Evolutionary conservation across 92 coral and sea anemone species (phyloP).

Genomic region (Umimayanthus chanpuru): DNA sequence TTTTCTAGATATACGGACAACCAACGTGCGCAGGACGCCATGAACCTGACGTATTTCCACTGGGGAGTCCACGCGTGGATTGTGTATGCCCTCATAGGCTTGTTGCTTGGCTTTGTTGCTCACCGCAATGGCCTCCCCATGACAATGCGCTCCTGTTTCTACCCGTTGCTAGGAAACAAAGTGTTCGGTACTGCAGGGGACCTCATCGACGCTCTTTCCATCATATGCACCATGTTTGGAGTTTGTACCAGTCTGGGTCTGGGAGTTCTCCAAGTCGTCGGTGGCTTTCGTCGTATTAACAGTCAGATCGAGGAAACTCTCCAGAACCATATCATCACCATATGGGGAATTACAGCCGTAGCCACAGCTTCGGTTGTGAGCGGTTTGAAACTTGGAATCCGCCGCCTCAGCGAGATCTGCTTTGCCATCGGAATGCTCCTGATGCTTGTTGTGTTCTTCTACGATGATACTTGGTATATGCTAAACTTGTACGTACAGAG

Average conservation of each 20-base stretch:
- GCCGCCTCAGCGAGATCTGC: conserved; percentile 89
- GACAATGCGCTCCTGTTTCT: conserved; percentile 93
- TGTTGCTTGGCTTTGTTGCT: conserved; percentile 79
- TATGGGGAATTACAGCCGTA: conserved; percentile 84
- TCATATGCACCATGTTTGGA: conserved; percentile 89
- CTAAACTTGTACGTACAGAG: conserved; percentile 86
- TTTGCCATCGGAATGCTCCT: conserved; percentile 84
- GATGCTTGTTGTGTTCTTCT: conserved; percentile 81
- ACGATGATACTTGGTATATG: conserved; percentile 89
- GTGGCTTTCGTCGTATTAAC: conserved; percentile 79
- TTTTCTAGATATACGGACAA: conserved; percentile 92
- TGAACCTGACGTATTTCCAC: conserved; percentile 84
- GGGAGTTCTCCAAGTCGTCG: conserved; percentile 76
- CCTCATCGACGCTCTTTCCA: conserved; percentile 76
- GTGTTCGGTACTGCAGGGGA: conserved; percentile 85
- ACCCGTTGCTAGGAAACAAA: conserved; percentile 82
- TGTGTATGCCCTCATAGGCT: conserved; percentile 84
- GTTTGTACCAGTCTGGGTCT: conserved; percentile 94
- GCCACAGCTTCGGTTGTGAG: conserved; percentile 90
- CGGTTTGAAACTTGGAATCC: conserved; percentile 91
- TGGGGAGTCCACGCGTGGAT: conserved; percentile 98
- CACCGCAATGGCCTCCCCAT: conserved; percentile 84
- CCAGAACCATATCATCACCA: conserved; percentile 78
- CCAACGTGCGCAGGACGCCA: conserved; percentile 93
- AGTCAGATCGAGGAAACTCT: conserved; percentile 57